These are phyloP conservation scores for Mayetiola destructor DNA, from an alignment of 2,888 invertebrate genomes.

Conservation along the genomic window DNA sequence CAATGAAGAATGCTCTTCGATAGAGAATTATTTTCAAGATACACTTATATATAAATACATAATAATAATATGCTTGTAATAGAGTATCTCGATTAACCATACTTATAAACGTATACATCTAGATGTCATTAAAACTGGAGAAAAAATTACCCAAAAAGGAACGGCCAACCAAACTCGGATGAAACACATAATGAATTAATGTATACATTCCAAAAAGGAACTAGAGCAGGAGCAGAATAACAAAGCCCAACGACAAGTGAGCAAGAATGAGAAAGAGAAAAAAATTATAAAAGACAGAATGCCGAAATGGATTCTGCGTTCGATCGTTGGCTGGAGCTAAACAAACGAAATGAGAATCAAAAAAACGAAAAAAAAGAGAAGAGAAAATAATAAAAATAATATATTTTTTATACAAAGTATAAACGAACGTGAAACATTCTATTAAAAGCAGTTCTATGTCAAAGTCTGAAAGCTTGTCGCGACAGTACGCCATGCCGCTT, in stretches of 20 bases:
- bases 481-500: conserved; percentile 11
- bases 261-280: no score
- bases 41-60: no score
- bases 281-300: no score
- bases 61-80: no score
- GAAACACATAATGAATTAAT: conserved; percentile 7
- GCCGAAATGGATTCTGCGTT: conserved; percentile 11
- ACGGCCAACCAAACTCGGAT: conserved; percentile 3
- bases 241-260: no score
- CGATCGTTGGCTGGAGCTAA: neutral
- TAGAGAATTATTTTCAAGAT: neutral
- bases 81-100: conserved; percentile 9
- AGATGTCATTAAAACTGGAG: conserved; percentile 7
- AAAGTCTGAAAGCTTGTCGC: conserved; percentile 13
- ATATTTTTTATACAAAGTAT: no score
- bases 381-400: no score
- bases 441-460: conserved; percentile 13
- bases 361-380: neutral
- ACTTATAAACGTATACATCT: conserved; percentile 13
- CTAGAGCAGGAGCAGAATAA: no score
- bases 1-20: no score
- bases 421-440: conserved; percentile 10
- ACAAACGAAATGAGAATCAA: neutral
- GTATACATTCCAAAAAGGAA: neutral
- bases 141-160: neutral